Conservation (phyloP, 2,797 vertebrate genomes). For the Salarias fasciatus region DNA sequence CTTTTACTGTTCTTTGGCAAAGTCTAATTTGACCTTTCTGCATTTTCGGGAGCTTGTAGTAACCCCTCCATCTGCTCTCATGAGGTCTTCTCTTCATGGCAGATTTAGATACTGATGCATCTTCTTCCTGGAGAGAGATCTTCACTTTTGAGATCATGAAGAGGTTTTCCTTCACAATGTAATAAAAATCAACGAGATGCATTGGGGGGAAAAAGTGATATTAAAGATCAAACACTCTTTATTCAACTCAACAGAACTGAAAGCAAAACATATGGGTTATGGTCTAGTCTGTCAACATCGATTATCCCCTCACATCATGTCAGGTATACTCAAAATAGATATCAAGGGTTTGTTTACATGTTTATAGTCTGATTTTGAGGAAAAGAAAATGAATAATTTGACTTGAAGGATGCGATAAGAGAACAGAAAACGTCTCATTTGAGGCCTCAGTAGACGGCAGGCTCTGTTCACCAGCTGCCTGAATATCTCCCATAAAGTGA, state of each 20-base stretch:
- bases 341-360: constrained; percentile 36
- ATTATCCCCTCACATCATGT: constrained; percentile 36
- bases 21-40: no score
- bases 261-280: constrained; percentile 62
- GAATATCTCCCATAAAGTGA: constrained; percentile 29
- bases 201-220: constrained; percentile 29
- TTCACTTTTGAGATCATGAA: no score
- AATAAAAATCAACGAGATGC: neutral
- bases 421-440: constrained; percentile 43
- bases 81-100: no score
- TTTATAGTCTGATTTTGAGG: constrained; percentile 30
- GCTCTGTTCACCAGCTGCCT: constrained; percentile 53
- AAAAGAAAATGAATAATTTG: constrained; percentile 32
- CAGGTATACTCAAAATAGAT: constrained; percentile 36
- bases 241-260: constrained; percentile 73
- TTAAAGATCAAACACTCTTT: constrained; percentile 79
- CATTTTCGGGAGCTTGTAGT: no score
- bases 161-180: no score
- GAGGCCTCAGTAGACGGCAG: constrained; percentile 64
- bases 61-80: no score
- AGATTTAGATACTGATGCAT: no score
- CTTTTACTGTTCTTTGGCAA: no score
- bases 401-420: constrained; percentile 22
- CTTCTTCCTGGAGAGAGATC: no score
- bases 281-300: constrained; percentile 44